phyloP scores from a whole-genome alignment of 2,888 invertebrate genomes.

The Eudasyphora cyanicolor region DNA sequence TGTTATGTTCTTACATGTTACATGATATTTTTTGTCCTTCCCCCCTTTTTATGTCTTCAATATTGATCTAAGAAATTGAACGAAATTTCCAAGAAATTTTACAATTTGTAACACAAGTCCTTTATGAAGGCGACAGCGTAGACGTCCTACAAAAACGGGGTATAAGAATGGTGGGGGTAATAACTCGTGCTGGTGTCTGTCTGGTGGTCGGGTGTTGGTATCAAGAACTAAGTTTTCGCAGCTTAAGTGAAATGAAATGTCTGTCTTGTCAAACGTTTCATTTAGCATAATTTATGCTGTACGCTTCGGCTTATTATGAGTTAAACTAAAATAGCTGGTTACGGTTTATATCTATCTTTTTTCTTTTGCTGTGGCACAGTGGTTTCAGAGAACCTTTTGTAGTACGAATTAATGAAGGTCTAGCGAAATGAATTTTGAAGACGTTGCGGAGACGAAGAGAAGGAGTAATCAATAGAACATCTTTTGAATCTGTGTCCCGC shows the following conservation, averaged over 20 bases:
- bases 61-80: slow-evolving; percentile 21
- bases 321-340: slow-evolving; percentile 16
- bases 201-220: neutral
- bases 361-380: neutral
- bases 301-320: slow-evolving; percentile 37
- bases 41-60: neutral
- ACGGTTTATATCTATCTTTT: neutral
- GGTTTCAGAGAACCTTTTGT: neutral
- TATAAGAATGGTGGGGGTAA: neutral
- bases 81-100: neutral
- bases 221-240: too few relatives aligned
- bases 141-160: too few relatives aligned
- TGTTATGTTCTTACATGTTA: too few relatives aligned
- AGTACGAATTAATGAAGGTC: too few relatives aligned
- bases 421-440: too few relatives aligned
- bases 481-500: too few relatives aligned
- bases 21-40: neutral
- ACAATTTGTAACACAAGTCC: neutral
- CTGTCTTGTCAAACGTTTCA: slow-evolving; percentile 6
- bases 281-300: slow-evolving; percentile 43
- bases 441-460: too few relatives aligned
- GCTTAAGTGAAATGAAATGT: slow-evolving; percentile 16
- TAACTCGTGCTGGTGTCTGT: neutral
- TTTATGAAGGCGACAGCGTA: neutral
- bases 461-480: too few relatives aligned